Evolutionary conservation across 1,140 invertebrate species (phyloP).

Genomic region (Carcinoscorpius rotundicauda): DNA sequence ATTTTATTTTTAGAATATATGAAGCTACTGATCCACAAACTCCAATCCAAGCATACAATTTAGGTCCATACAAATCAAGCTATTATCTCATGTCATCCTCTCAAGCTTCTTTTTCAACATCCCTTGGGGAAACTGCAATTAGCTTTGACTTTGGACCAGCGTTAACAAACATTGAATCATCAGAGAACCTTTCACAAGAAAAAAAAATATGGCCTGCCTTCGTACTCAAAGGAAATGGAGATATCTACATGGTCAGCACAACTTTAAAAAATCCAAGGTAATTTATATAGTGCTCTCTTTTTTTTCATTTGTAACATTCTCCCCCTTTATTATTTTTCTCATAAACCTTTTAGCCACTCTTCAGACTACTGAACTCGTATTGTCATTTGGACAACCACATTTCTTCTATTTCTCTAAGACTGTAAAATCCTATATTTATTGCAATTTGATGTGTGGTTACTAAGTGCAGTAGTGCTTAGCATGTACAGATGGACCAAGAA

Average conservation of each 20-base stretch:
- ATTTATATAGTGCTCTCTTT: constrained; percentile 7
- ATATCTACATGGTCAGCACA: constrained; percentile 41
- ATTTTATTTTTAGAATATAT: constrained; percentile 23
- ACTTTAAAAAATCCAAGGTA: constrained; percentile 15
- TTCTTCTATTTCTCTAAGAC: too few relatives aligned
- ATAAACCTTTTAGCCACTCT: too few relatives aligned
- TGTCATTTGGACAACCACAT: too few relatives aligned
- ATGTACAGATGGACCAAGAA: too few relatives aligned
- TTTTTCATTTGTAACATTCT: too few relatives aligned
- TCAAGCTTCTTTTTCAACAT: constrained; percentile 31
- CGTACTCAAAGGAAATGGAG: constrained; percentile 67
- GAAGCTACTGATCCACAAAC: constrained; percentile 30
- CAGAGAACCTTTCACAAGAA: constrained; percentile 6
- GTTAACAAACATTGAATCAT: constrained; percentile 13
- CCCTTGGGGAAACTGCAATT: constrained; percentile 63
- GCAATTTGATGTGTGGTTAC: too few relatives aligned
- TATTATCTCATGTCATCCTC: constrained; percentile 13
- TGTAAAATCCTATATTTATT: too few relatives aligned
- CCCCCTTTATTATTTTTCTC: too few relatives aligned
- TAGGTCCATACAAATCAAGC: constrained; percentile 20
- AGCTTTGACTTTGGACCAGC: constrained; percentile 69
- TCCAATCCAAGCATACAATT: constrained; percentile 27
- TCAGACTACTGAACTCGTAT: too few relatives aligned
- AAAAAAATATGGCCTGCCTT: constrained; percentile 53
- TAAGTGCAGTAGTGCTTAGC: too few relatives aligned